A percentile compares a stretch with the other conserved stretches of the same genome.
Evolutionary conservation across 2,888 invertebrate species (phyloP).

Genomic region (Ischnus inquisitorius): DNA sequence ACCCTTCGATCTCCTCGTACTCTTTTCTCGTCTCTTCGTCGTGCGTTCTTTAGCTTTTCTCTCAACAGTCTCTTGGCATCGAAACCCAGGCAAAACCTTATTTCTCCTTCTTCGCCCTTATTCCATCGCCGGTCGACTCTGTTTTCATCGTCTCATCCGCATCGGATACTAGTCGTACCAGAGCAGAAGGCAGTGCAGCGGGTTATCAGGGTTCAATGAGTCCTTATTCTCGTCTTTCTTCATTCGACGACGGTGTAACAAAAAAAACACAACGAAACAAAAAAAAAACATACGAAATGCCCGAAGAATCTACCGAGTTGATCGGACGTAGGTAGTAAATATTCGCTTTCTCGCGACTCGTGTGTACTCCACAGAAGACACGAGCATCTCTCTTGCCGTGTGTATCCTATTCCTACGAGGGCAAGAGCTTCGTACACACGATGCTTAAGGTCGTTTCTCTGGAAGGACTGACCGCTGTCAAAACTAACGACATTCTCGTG

Average conservation of each 20-base stretch:
- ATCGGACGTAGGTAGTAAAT: conserved; percentile 80
- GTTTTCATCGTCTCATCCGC: conserved; percentile 58
- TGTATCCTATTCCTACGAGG: conserved; percentile 31
- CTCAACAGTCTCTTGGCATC: conserved; percentile 60
- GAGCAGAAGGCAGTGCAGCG: conserved; percentile 42
- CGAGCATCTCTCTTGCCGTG: conserved; percentile 33
- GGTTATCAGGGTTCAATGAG: conserved; percentile 69
- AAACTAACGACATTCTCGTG: conserved; percentile 76
- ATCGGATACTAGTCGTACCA: conserved; percentile 38
- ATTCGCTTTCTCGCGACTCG: conserved; percentile 72
- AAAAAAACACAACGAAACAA: conserved; percentile 13
- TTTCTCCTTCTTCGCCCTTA: conserved; percentile 68
- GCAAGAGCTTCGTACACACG: background rate
- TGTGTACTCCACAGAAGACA: conserved; percentile 5
- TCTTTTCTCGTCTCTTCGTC: conserved; percentile 39
- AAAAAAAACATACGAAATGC: conserved; percentile 28
- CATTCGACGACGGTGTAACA: background rate
- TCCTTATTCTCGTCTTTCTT: conserved; percentile 69
- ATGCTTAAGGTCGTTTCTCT: conserved; percentile 37
- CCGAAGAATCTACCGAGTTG: conserved; percentile 78
- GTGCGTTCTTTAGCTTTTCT: conserved; percentile 57
- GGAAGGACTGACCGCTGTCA: conserved; percentile 70
- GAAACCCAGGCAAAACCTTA: conserved; percentile 71
- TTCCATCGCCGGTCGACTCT: conserved; percentile 16
- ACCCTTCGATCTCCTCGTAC: conserved; percentile 53